Evolutionary conservation across 2,888 invertebrate species (phyloP).

Genomic region (Eulithis testata): DNA sequence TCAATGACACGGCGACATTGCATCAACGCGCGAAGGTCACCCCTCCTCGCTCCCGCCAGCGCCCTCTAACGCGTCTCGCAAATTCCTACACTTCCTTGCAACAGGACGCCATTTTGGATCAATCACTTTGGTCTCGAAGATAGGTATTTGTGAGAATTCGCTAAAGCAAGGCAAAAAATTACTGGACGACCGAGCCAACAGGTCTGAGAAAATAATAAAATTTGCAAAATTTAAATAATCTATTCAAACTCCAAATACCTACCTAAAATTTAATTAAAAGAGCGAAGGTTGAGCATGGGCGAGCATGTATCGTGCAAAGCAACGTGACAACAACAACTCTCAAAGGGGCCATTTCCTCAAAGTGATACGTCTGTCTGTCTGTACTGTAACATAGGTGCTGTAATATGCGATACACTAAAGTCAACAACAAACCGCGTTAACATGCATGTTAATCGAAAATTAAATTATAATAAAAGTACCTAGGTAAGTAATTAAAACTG

Average conservation of each 20-base stretch:
- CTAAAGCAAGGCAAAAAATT: constrained; percentile 7
- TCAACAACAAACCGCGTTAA: constrained; percentile 33
- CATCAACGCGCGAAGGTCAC: constrained; percentile 50
- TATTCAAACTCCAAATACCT: constrained; percentile 16
- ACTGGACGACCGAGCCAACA: background rate
- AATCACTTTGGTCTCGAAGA: constrained; percentile 39
- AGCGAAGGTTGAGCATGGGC: constrained; percentile 21
- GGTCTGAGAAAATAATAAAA: constrained; percentile 19
- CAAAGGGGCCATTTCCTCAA: constrained; percentile 45
- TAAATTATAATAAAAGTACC: too few species aligned
- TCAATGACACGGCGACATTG: constrained; percentile 84
- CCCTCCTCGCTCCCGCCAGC: constrained; percentile 48
- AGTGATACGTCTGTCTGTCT: constrained; percentile 39
- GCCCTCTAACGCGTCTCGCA: constrained; percentile 59
- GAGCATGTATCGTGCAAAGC: constrained; percentile 25
- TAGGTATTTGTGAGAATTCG: constrained; percentile 22
- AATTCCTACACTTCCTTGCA: constrained; percentile 54
- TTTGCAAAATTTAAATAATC: constrained; percentile 12
- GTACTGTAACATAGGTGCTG: constrained; percentile 4
- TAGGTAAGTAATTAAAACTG: too few species aligned
- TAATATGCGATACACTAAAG: constrained; percentile 18
- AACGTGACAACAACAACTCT: constrained; percentile 37
- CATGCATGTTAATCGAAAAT: too few species aligned
- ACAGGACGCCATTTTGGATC: constrained; percentile 48
- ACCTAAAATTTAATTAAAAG: constrained; percentile 36